These are phyloP conservation scores for Oppia nitens DNA, from an alignment of 1,140 invertebrate genomes.

Conservation along the genomic window DNA sequence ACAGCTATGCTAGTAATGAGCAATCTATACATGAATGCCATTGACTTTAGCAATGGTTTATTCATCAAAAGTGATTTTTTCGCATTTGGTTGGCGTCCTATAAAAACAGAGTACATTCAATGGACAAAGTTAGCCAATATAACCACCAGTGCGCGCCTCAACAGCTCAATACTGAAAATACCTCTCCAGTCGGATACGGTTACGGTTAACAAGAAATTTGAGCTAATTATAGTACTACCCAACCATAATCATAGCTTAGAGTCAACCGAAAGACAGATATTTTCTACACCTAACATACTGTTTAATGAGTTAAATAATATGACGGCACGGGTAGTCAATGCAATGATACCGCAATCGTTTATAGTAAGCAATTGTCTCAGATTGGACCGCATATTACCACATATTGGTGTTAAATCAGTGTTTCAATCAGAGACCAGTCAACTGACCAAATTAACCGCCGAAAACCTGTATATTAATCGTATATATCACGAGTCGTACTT, in stretches of 20 bases:
- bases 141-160: neutral
- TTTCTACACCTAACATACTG: neutral
- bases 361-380: neutral
- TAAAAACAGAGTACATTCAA: neutral
- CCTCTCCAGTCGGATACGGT: neutral
- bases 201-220: neutral
- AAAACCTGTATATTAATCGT: neutral
- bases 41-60: too few relatives aligned
- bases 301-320: neutral
- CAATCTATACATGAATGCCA: neutral
- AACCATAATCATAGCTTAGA: neutral
- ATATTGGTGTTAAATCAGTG: neutral
- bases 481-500: neutral
- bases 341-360: neutral
- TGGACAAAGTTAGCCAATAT: neutral
- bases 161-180: neutral
- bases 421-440: neutral
- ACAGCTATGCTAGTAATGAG: neutral
- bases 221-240: neutral
- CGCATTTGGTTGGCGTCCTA: neutral
- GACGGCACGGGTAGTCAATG: neutral
- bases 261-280: neutral
- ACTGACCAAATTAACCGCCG: neutral
- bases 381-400: neutral
- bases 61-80: neutral